phyloP scores from a whole-genome alignment of 2,888 invertebrate species.

The Drosophila paranaensis region DNA sequence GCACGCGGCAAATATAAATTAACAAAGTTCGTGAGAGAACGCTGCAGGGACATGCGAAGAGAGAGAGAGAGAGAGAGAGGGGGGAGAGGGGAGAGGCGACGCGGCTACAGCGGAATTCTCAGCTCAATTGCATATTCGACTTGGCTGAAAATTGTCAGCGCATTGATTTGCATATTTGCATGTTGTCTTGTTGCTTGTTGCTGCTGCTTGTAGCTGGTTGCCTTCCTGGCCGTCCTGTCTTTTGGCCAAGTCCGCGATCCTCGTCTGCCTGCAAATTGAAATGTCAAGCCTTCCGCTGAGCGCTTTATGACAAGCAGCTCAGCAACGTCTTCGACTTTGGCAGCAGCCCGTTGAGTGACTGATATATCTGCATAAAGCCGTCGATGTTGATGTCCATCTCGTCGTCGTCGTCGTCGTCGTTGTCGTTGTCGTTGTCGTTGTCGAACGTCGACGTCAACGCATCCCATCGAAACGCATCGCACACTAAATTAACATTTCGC shows the following conservation, averaged over 20 bases:
- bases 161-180: constrained; percentile 75
- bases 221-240: constrained; percentile 17
- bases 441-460: constrained; percentile 40
- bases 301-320: constrained; percentile 77
- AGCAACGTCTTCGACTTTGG: constrained; percentile 48
- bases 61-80: neutral
- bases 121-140: constrained; percentile 69
- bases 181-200: constrained; percentile 59
- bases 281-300: constrained; percentile 74
- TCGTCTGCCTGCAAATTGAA: constrained; percentile 72
- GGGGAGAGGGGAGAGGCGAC: neutral
- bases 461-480: constrained; percentile 54
- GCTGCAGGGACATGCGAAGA: constrained; percentile 1
- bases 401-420: constrained; percentile 8
- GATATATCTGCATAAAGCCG: constrained; percentile 68
- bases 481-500: constrained; percentile 77
- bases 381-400: constrained; percentile 44
- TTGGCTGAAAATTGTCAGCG: constrained; percentile 72
- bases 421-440: constrained; percentile 20
- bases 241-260: constrained; percentile 29
- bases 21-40: constrained; percentile 72
- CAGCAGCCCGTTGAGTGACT: constrained; percentile 63
- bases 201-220: constrained; percentile 37
- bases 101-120: constrained; percentile 36
- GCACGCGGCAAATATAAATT: constrained; percentile 79